phyloP scores from a whole-genome alignment of 2,113 vertebrate species.

The Apaloderma vittatum region DNA sequence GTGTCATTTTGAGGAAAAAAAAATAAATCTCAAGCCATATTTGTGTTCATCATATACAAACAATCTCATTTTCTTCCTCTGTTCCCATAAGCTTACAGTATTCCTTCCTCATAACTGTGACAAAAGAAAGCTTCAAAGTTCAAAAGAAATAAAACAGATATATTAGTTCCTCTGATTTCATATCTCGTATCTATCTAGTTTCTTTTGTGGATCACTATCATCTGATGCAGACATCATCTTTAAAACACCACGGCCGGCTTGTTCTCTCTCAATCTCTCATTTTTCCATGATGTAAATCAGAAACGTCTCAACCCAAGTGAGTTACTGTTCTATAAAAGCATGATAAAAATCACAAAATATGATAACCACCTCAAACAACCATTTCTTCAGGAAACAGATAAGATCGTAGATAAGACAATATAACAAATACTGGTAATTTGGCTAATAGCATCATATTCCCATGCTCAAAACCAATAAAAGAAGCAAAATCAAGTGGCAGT shows the following conservation, averaged over 20 bases:
- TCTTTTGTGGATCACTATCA: background rate
- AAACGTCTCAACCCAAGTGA: background rate
- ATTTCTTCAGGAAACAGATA: background rate
- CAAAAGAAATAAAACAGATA: background rate
- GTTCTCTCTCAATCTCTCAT: background rate
- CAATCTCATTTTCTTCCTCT: background rate
- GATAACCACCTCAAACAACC: background rate
- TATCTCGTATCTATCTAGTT: background rate
- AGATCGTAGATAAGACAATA: background rate
- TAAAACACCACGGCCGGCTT: background rate
- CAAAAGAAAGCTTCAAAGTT: background rate
- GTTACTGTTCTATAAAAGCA: background rate
- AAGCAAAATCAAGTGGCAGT: background rate
- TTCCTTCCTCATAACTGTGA: background rate
- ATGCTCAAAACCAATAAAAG: background rate
- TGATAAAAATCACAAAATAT: background rate
- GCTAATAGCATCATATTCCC: background rate
- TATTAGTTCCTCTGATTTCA: background rate
- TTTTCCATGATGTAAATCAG: background rate
- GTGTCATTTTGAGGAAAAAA: background rate
- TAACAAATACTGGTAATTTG: background rate
- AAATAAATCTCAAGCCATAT: background rate
- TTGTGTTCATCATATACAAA: background rate
- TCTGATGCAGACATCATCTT: background rate
- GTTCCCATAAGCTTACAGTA: background rate